phyloP scores from a whole-genome alignment of 2,113 vertebrate genomes.

The Nerophis ophidion region DNA sequence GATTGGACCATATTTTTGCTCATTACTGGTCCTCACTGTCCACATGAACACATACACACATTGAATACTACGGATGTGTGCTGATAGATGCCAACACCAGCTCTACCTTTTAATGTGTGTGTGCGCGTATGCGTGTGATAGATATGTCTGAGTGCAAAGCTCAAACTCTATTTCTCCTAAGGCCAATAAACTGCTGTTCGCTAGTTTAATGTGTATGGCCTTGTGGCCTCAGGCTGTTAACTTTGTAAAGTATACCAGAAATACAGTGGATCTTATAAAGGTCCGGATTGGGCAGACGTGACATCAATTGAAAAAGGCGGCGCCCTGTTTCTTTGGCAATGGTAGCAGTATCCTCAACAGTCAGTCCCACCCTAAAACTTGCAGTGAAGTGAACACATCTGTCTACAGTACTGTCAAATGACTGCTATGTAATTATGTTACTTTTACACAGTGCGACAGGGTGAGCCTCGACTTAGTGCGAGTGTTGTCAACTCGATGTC shows the following conservation, averaged over 20 bases:
- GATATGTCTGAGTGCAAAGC: slow-evolving; percentile 40
- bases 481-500: too few relatives aligned
- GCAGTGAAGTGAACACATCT: too few relatives aligned
- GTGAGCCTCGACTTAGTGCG: too few relatives aligned
- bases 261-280: too few relatives aligned
- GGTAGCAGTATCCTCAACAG: too few relatives aligned
- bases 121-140: slow-evolving; percentile 23
- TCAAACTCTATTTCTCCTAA: slow-evolving; percentile 45
- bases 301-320: too few relatives aligned
- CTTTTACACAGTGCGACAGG: too few relatives aligned
- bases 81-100: slow-evolving; percentile 53
- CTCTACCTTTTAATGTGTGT: slow-evolving; percentile 26
- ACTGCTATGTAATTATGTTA: too few relatives aligned
- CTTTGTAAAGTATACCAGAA: not conserved
- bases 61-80: slow-evolving; percentile 14
- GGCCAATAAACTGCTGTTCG: slow-evolving; percentile 64
- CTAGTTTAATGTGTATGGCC: slow-evolving; percentile 30
- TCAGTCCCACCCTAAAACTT: too few relatives aligned
- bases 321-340: too few relatives aligned
- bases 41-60: slow-evolving; percentile 2
- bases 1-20: slow-evolving; percentile 49
- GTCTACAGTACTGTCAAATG: too few relatives aligned
- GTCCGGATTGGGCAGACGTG: too few relatives aligned
- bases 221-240: slow-evolving; percentile 40
- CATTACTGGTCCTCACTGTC: slow-evolving; percentile 42